Evolutionary conservation across 2,888 invertebrate species (phyloP).

Genomic region (Synanthedon vespiformis): DNA sequence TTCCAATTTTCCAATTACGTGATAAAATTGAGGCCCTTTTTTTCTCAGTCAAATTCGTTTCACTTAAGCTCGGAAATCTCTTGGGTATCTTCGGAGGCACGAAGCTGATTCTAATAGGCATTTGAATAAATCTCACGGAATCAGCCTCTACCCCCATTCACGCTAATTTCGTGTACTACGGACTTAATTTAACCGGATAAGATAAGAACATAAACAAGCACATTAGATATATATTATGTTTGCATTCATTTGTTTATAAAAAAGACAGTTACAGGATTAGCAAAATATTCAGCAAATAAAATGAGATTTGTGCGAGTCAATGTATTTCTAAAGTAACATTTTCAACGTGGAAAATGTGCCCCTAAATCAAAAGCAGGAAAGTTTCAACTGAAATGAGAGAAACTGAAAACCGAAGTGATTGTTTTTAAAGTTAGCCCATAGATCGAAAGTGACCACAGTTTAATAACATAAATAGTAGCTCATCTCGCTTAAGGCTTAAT

Average conservation of each 20-base stretch:
- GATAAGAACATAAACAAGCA: not conserved
- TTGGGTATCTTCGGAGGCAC: constrained; percentile 13
- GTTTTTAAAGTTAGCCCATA: not conserved
- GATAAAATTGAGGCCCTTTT: constrained; percentile 45
- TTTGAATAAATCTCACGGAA: constrained; percentile 19
- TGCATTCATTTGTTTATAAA: not conserved
- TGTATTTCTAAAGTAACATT: not conserved
- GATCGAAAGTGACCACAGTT: not conserved
- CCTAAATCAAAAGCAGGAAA: not conserved
- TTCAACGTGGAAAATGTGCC: constrained; percentile 2
- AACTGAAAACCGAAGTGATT: not conserved
- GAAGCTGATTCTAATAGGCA: constrained; percentile 22
- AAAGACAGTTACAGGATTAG: not conserved
- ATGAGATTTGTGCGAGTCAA: too few species aligned
- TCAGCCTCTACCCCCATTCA: constrained; percentile 16
- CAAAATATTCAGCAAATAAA: too few species aligned
- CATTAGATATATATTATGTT: constrained; percentile 10
- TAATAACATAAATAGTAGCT: too few species aligned
- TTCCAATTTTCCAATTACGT: constrained; percentile 26
- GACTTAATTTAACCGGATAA: constrained; percentile 10
- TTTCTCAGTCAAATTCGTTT: constrained; percentile 33
- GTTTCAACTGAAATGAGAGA: not conserved
- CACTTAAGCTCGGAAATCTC: constrained; percentile 33
- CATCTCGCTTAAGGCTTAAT: too few species aligned
- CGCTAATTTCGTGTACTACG: constrained; percentile 16